Evolutionary conservation across 2,113 vertebrate genomes (phyloP).

Genomic region (Xenus cinereus): DNA sequence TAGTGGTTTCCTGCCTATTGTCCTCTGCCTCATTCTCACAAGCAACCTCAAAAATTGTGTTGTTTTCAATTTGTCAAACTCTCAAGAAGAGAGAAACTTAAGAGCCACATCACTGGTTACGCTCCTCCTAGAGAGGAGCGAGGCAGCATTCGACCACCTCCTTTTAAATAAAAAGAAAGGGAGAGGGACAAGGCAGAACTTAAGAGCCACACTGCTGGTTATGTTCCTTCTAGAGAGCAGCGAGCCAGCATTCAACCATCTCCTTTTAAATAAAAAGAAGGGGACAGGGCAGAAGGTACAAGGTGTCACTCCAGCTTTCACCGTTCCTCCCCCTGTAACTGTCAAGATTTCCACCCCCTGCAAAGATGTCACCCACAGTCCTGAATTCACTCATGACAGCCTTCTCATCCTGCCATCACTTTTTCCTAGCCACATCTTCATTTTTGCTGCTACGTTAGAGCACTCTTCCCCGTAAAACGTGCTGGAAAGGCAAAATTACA

Average conservation of each 20-base stretch:
- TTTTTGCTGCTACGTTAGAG: neutral
- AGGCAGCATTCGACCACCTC: neutral
- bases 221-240: too few species aligned
- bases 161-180: neutral
- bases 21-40: neutral
- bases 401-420: accelerated
- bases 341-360: neutral
- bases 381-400: neutral
- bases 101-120: accelerated
- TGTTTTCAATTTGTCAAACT: neutral
- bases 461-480: neutral
- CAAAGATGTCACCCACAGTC: neutral
- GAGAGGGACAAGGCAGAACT: too few species aligned
- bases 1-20: neutral
- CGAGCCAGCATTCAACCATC: neutral
- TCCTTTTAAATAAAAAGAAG: too few species aligned
- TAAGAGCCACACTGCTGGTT: too few species aligned
- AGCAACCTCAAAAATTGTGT: neutral
- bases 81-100: neutral
- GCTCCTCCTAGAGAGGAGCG: accelerated
- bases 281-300: neutral
- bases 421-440: neutral
- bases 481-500: neutral
- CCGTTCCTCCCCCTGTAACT: neutral
- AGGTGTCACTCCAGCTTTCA: neutral